A percentile compares a stretch with the other conserved stretches of the same genome.
Conservation (phyloP, 2,113 vertebrate species). For the Bagarius yarrelli region DNA sequence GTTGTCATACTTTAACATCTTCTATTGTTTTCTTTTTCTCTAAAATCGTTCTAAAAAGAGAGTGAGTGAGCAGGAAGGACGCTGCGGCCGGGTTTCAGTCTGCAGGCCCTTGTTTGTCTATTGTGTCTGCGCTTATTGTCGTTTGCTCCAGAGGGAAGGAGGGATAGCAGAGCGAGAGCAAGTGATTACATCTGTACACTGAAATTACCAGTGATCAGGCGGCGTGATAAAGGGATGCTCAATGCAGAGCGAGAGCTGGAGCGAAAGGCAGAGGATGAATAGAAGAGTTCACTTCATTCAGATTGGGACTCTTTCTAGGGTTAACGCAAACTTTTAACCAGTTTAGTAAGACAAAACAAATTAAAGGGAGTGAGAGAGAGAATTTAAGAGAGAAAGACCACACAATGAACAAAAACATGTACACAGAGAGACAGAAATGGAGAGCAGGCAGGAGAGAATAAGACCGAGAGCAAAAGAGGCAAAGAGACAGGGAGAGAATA, state of each 20-base stretch:
- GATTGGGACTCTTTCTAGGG: not conserved
- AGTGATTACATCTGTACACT: conserved; percentile 76
- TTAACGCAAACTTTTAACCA: not conserved
- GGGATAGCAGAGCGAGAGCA: conserved; percentile 56
- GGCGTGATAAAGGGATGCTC: conserved; percentile 65
- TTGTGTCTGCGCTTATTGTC: conserved; percentile 74
- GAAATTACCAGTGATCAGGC: conserved; percentile 75
- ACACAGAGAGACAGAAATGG: not conserved
- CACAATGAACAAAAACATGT: no score
- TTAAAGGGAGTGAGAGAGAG: not conserved
- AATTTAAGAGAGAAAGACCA: no score
- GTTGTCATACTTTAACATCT: not conserved
- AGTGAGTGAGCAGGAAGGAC: not conserved
- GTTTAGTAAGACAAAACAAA: not conserved
- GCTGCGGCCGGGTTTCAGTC: conserved; percentile 43
- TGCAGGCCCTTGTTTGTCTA: conserved; percentile 71
- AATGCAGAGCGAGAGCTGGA: conserved; percentile 46
- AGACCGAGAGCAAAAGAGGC: no score
- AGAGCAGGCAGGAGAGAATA: not conserved
- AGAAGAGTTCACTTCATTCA: not conserved
- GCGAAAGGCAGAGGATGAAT: conserved; percentile 8
- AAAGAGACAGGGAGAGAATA: not conserved
- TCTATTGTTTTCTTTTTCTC: not conserved
- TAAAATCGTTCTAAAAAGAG: not conserved
- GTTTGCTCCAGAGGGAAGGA: conserved; percentile 70